Conservation (phyloP, 2,113 vertebrate species). For the Haplochromis burtoni region DNA sequence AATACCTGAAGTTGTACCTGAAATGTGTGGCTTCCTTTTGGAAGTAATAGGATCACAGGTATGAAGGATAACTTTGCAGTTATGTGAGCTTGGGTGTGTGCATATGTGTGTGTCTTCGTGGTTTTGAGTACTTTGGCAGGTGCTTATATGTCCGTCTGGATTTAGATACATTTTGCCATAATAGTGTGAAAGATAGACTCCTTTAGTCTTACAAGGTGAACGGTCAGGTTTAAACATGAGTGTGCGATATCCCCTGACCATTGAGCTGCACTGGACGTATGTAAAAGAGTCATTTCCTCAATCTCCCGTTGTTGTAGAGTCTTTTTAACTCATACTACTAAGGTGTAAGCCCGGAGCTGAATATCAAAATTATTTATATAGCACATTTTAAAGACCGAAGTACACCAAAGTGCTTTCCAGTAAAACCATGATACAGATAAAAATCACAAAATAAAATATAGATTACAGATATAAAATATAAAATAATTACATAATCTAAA, state of each 20-base stretch:
- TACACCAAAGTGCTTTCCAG: background rate
- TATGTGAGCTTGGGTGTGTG: background rate
- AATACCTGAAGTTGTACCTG: background rate
- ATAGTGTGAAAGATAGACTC: background rate
- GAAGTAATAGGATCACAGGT: background rate
- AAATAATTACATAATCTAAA: background rate
- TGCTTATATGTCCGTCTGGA: background rate
- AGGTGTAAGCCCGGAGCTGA: rapidly evolving
- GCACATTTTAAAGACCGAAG: background rate
- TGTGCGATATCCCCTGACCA: background rate
- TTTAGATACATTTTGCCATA: background rate
- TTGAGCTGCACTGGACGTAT: background rate
- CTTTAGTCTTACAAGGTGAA: background rate
- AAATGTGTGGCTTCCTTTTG: background rate
- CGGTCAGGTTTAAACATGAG: background rate
- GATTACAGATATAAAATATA: background rate
- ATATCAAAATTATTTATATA: background rate
- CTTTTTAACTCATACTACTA: background rate
- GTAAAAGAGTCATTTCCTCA: background rate
- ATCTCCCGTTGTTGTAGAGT: background rate
- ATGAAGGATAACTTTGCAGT: background rate
- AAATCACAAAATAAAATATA: background rate
- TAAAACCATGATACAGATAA: background rate
- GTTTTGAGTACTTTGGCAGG: background rate
- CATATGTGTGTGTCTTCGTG: background rate